Evolutionary conservation across 2,113 vertebrate genomes (phyloP).

Genomic region (Leptosomus discolor): DNA sequence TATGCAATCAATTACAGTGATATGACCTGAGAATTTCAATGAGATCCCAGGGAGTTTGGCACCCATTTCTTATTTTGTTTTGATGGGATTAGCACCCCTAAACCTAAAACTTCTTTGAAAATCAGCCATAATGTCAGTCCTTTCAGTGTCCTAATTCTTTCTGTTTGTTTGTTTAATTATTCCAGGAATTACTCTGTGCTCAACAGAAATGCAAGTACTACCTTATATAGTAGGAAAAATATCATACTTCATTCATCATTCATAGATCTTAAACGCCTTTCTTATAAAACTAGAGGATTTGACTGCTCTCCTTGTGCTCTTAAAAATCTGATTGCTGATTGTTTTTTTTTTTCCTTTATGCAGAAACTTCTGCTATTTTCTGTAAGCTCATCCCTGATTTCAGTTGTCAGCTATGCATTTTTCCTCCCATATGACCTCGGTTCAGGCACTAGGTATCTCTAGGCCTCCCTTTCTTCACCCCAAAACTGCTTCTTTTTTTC

Average conservation of each 20-base stretch:
- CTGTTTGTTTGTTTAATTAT: neutral
- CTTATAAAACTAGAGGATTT: neutral
- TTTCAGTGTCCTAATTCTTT: neutral
- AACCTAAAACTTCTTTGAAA: constrained; percentile 17
- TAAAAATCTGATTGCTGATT: neutral
- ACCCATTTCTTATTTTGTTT: constrained; percentile 22
- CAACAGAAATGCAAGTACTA: neutral
- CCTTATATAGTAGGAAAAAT: neutral
- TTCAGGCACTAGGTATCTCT: neutral
- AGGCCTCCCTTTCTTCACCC: neutral
- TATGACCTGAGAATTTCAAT: constrained; percentile 38
- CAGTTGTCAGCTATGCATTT: neutral
- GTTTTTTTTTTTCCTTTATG: neutral
- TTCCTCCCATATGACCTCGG: neutral
- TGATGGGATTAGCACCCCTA: neutral
- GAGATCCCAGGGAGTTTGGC: neutral
- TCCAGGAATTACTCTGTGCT: neutral
- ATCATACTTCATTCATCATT: neutral
- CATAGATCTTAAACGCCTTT: neutral
- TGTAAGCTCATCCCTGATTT: neutral
- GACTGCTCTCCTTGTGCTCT: neutral
- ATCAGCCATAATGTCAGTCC: neutral
- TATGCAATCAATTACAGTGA: constrained; percentile 20
- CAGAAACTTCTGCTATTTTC: neutral
- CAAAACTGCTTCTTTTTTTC: neutral